Evolutionary conservation across 2,888 invertebrate species (phyloP), one percentile per base, ranked within the genome.

Genomic region (Phortica magna): DNA sequence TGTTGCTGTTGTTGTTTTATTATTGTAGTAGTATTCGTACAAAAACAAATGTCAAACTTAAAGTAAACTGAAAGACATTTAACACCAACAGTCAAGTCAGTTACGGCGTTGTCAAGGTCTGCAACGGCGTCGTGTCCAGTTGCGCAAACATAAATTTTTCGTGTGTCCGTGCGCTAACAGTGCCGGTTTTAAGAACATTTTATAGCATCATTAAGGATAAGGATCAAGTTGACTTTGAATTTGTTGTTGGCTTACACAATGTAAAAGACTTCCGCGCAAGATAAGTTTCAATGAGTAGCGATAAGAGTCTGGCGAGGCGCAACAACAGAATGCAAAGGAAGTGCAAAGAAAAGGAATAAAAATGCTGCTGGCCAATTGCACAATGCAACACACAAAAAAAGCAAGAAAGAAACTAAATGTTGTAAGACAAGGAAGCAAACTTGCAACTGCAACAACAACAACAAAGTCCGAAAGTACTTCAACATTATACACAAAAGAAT

Each of bases 181-280:
- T n/a, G n/a, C 41, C 61, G 67, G 68, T 12, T 48, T 68, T 68
- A 43, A 78, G 78, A 76, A 80, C 85, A 84, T 88, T 85, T 84
- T 82, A 84, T 83, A 84, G 84, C 87, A 90, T 90, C 90, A 90
- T 90, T 90, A 89, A 86, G 90, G 90, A 90, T 89, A 90, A 87
- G 87, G 86, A 90, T 90, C 89, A 88, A 88, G 87, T 85, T 85
- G 86, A 87, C 89, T 88, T 88, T 88, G 88, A 88, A 88, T 88
- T 88, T 87, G 84, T 86, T 83, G 83, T 78, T 78, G 81, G 80
- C 80, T 80, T 78, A 75, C 74, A 82, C 81, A 79, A 80, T 83
- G 83, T 82, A 79, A 77, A 61, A 73, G 77, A 81, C 80, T 88
- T 82, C 78, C 81, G 78, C 39, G 78, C 31, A 73, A 84, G 88